Evolutionary conservation across 2,113 vertebrate species (phyloP).

Genomic region (Ibidorhyncha struthersii): DNA sequence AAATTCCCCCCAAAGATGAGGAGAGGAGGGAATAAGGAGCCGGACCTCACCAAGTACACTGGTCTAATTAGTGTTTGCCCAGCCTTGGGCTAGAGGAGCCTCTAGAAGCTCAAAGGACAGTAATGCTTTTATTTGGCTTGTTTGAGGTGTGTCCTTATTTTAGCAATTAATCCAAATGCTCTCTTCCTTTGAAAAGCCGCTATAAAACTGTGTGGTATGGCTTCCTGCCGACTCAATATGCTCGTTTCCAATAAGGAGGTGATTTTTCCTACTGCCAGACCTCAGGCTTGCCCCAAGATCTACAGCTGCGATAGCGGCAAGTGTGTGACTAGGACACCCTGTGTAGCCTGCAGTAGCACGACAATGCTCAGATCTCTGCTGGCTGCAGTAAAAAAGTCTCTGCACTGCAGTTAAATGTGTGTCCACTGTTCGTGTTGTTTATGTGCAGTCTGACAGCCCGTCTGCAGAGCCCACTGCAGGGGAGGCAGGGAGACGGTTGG

Average conservation of each 20-base stretch:
- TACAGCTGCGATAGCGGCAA: neutral
- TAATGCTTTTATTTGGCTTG: neutral
- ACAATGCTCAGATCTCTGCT: neutral
- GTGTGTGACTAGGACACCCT: neutral
- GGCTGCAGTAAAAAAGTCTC: neutral
- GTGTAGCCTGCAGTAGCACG: neutral
- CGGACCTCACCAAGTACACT: neutral
- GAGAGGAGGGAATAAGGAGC: neutral
- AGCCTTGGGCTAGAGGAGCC: neutral
- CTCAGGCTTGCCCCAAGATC: neutral
- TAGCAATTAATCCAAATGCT: neutral
- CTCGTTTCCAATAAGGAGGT: neutral
- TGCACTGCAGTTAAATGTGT: neutral
- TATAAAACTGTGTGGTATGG: neutral
- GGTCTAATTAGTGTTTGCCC: neutral
- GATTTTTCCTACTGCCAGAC: neutral
- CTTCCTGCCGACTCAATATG: neutral
- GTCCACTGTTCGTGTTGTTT: neutral
- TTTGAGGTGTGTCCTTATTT: neutral
- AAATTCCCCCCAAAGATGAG: neutral
- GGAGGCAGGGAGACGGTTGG: neutral
- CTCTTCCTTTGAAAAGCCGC: neutral
- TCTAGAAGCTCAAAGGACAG: neutral
- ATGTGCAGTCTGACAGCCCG: neutral
- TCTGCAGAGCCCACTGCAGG: neutral